Conservation (phyloP, 2,888 invertebrate genomes). For the Cancer borealis region DNA sequence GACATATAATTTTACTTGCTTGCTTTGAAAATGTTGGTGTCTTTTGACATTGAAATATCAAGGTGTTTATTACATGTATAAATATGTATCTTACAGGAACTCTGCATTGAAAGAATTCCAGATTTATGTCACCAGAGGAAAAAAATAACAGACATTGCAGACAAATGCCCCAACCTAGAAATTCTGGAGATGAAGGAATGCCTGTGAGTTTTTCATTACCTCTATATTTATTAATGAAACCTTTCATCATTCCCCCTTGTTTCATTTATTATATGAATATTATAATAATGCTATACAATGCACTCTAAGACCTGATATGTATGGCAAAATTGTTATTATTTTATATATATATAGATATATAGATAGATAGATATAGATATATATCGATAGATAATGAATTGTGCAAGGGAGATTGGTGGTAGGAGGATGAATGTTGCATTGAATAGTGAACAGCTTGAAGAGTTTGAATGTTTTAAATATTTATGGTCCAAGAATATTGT, state of each 20-base stretch:
- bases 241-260: not conserved
- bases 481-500: too few relatives aligned
- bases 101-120: conserved; percentile 35
- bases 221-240: not conserved
- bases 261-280: not conserved
- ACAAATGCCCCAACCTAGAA: conserved; percentile 38
- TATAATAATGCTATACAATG: too few relatives aligned
- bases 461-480: too few relatives aligned
- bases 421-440: too few relatives aligned
- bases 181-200: conserved; percentile 55
- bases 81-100: conserved; percentile 4
- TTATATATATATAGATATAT: too few relatives aligned
- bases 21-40: not conserved
- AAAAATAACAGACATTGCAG: conserved; percentile 35
- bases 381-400: too few relatives aligned
- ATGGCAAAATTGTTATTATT: too few relatives aligned
- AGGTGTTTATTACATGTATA: not conserved
- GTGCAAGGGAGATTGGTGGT: too few relatives aligned
- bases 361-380: too few relatives aligned
- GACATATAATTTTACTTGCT: not conserved
- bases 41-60: not conserved
- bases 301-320: too few relatives aligned
- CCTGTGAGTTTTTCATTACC: not conserved
- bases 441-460: too few relatives aligned
- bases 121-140: conserved; percentile 20